Conservation (phyloP, 2,888 invertebrate species). For the Ptychoptera contaminata region DNA sequence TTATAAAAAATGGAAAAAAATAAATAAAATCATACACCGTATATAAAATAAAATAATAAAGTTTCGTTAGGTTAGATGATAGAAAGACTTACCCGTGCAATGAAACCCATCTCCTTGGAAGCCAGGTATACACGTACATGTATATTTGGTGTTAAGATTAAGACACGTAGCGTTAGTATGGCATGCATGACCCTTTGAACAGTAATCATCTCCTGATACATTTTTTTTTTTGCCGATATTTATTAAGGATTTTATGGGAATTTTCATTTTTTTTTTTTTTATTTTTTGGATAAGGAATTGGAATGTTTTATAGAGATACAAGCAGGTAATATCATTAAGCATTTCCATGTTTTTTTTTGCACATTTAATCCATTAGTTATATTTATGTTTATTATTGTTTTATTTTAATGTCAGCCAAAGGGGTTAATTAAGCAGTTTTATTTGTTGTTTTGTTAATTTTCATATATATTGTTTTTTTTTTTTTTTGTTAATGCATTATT, state of each 20-base stretch:
- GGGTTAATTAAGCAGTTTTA: background rate
- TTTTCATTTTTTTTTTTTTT: background rate
- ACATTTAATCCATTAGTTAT: no score
- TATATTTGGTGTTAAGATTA: slow-evolving; percentile 79
- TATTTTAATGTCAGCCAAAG: no score
- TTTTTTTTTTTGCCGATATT: slow-evolving; percentile 1
- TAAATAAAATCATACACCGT: background rate
- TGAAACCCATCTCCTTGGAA: slow-evolving; percentile 74
- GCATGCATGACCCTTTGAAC: slow-evolving; percentile 75
- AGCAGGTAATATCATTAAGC: no score
- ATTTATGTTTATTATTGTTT: no score
- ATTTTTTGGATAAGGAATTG: background rate
- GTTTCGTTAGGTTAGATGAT: background rate
- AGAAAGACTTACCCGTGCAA: slow-evolving; percentile 48
- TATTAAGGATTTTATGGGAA: background rate
- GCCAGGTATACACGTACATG: slow-evolving; percentile 81
- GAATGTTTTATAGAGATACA: background rate
- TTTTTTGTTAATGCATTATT: no score
- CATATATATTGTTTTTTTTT: no score
- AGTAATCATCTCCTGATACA: slow-evolving; percentile 46
- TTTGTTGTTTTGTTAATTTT: no score
- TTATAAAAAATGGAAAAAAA: background rate
- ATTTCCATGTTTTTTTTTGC: no score
- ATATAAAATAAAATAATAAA: no score
- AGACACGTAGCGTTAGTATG: slow-evolving; percentile 82